A percentile compares a stretch with the other conserved stretches of the same genome.
phyloP scores from a whole-genome alignment of 2,113 vertebrate species.

The Phrynosoma platyrhinos region DNA sequence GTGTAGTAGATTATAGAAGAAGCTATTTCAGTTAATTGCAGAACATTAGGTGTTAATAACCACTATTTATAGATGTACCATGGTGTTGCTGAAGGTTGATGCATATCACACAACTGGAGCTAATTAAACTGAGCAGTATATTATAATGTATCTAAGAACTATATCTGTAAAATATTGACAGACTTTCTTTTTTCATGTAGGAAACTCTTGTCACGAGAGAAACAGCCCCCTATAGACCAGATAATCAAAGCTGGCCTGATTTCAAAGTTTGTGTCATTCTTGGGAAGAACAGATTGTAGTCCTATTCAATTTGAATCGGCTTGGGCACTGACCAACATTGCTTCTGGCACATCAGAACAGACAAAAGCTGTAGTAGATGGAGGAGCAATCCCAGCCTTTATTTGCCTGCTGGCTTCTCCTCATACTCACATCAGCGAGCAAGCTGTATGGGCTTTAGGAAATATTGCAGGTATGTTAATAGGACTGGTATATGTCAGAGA shows the following conservation, averaged over 20 bases:
- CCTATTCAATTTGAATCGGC: conserved; percentile 94
- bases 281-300: conserved; percentile 84
- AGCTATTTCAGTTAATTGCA: conserved; percentile 19
- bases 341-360: conserved; percentile 90
- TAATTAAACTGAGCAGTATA: background rate
- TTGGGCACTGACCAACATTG: conserved; percentile 95
- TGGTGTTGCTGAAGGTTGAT: background rate
- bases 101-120: background rate
- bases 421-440: conserved; percentile 91
- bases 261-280: conserved; percentile 85
- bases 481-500: background rate
- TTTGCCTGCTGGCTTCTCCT: conserved; percentile 85
- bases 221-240: conserved; percentile 89
- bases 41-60: background rate
- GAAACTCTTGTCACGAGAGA: conserved; percentile 95
- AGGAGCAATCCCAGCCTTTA: conserved; percentile 90
- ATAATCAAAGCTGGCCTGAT: conserved; percentile 90
- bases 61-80: background rate
- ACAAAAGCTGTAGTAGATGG: conserved; percentile 90
- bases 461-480: conserved; percentile 87
- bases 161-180: background rate
- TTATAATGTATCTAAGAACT: background rate
- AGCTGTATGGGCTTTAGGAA: conserved; percentile 93
- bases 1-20: background rate
- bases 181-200: conserved; percentile 69